Base-by-base conservation (phyloP, 2,888 invertebrate species). In the Arctia plantaginis region DNA sequence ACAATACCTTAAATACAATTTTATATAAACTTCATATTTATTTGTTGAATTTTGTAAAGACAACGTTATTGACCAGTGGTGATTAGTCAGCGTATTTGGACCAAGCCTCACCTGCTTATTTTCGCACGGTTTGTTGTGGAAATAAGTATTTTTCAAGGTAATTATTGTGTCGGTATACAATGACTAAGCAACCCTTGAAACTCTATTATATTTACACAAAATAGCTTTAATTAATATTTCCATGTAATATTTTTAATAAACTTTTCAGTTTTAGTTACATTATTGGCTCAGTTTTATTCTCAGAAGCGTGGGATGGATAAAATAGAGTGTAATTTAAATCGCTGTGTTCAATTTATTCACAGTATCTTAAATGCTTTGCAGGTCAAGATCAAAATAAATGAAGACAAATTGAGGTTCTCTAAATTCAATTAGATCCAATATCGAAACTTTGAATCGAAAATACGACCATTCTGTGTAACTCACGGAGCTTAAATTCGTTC, bases 371-470 rank as follows among this genome's bases (percentile, higher is more conserved):
- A 78, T 76, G 77, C 72, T 82, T 82, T 68, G 70, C 71, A 78
- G 83, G 82, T 82, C 85, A 85, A 83, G 83, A 83, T 81, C 80
- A 80, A 78, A 83, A 85, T 78, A 85, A 84, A 84, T 84, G 83
- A 81, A 85, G 83, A 84, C 77, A 80, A 85, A 84, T 84, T 85
- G 83, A 78, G 80, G 81, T 85, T 81, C 77, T 81, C 72, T 74
- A 73, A 83, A 81, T 85, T 83, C 81, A 79, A 84, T 84, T 80
- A 78, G 75, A 81, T 85, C 81, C 80, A 81, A 85, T 85, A 78
- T 78, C 69, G 75, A 70, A 39, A 73, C 78, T 76, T 78, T 81
- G 76, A 80, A 75, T 75, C 72, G 75, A 76, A 74, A 78, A 84
- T 80, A 77, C 76, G 81, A 73, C 77, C 66, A 55, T 72, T 74